Conservation (phyloP, 2,797 vertebrate genomes). For the Emys orbicularis region DNA sequence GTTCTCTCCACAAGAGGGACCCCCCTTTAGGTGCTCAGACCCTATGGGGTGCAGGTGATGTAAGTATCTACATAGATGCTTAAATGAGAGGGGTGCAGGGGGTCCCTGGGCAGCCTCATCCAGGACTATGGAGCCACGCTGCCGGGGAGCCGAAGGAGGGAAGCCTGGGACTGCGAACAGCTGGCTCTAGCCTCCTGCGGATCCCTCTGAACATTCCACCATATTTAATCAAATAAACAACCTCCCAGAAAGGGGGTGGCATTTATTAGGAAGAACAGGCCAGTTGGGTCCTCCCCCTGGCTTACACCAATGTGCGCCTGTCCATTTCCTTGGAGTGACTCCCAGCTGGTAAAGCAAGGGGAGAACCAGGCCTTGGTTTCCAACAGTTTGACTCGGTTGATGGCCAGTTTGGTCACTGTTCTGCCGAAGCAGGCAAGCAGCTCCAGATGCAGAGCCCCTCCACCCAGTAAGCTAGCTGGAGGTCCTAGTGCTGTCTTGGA, state of each 20-base stretch:
- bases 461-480: background rate
- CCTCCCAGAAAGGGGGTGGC: too few relatives aligned
- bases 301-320: too few relatives aligned
- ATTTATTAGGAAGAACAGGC: too few relatives aligned
- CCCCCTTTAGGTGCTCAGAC: too few relatives aligned
- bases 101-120: background rate
- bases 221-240: too few relatives aligned
- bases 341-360: too few relatives aligned
- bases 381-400: too few relatives aligned
- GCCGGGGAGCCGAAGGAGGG: background rate
- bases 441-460: background rate
- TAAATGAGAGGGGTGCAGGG: background rate
- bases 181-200: background rate
- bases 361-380: too few relatives aligned
- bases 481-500: background rate
- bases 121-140: background rate
- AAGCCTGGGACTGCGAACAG: background rate
- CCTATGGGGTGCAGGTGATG: too few relatives aligned
- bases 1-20: background rate
- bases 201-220: background rate
- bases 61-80: background rate
- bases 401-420: background rate
- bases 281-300: too few relatives aligned
- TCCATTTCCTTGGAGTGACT: too few relatives aligned
- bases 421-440: background rate